Evolutionary conservation across 2,888 invertebrate genomes (phyloP).

Genomic region (Drosophila monieri): DNA sequence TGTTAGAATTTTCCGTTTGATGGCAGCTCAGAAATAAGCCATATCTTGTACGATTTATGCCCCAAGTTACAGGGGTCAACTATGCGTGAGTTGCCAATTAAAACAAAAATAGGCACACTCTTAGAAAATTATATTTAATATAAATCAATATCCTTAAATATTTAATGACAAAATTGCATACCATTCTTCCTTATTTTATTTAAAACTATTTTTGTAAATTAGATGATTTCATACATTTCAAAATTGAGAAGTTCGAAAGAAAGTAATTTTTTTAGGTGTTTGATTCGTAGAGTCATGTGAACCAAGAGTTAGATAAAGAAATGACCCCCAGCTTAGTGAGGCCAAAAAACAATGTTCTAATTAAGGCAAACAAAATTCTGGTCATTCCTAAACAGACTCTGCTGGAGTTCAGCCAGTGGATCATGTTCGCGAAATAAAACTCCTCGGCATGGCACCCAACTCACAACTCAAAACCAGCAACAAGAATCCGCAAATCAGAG

Average conservation of each 20-base stretch:
- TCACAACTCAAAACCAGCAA: conserved; percentile 30
- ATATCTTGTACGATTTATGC: conserved; percentile 35
- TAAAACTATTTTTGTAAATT: too few relatives aligned
- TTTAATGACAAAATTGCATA: neutral
- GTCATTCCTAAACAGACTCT: conserved; percentile 29
- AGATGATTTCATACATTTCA: too few relatives aligned
- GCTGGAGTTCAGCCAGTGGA: conserved; percentile 44
- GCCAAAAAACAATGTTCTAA: conserved; percentile 45
- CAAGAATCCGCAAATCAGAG: conserved; percentile 50
- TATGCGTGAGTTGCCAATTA: conserved; percentile 44
- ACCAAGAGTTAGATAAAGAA: conserved; percentile 6
- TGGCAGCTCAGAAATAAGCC: conserved; percentile 48
- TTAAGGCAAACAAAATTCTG: conserved; percentile 35
- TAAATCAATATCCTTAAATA: neutral
- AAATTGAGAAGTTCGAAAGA: neutral
- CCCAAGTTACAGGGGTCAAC: conserved; percentile 48
- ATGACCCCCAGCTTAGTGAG: conserved; percentile 9
- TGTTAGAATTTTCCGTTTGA: conserved; percentile 57
- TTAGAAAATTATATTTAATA: neutral
- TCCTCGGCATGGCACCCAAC: conserved; percentile 40
- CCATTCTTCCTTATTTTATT: neutral
- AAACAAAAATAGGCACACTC: conserved; percentile 9
- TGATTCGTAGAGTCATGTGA: neutral
- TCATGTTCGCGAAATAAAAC: conserved; percentile 37
- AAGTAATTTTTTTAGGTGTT: neutral